Base-by-base conservation (phyloP, 1,140 invertebrate genomes). In the Lerema accius region DNA sequence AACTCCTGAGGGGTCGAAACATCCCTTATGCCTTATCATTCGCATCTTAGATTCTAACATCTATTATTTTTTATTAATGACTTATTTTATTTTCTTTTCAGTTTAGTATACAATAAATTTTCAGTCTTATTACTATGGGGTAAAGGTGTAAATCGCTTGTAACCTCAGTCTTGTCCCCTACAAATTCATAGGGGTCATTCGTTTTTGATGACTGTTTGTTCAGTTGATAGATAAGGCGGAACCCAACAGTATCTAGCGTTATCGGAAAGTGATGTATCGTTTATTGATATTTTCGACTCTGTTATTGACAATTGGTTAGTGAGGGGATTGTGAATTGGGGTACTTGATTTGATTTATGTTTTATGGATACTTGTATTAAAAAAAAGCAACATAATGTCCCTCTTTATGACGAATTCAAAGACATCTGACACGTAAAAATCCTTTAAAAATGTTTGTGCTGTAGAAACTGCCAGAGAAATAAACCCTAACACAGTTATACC, bases 31-130 rank as follows among this genome's bases (percentile, higher is more conserved):
- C 71, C 70, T 69, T 81, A 80, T 80, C 76, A 32, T 40, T 46
- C 49, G 60, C 70, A 83, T 83, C 81, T 71, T 63, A 39, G 80
- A 80, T 81, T 75, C 75, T 61, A 60, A 67, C 69, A 85, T 68
- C 45, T 63, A 67, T 73, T 79, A 76, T 80, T 76, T 78, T 77
- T 76, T 79, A 82, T 82, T 85, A 83, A 83, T 83, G 79, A 85
- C 79, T 83, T 75, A 79, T 76, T 82, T 75, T 74, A 75, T 77
- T 75, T 79, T 69, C 64, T n/a, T n/a, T n/a, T n/a, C n/a, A n/a
- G n/a, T n/a, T n/a, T n/a, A n/a, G n/a, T n/a, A n/a, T n/a, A n/a
- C n/a, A n/a, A n/a, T n/a, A n/a, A n/a, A 42, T 37, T 42, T 28
- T 11, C 7, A 4, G 5, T 9, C 17, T 7, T 63, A 55, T 13